Evolutionary conservation across 2,113 vertebrate genomes (phyloP).

Genomic region (Progne subis): DNA sequence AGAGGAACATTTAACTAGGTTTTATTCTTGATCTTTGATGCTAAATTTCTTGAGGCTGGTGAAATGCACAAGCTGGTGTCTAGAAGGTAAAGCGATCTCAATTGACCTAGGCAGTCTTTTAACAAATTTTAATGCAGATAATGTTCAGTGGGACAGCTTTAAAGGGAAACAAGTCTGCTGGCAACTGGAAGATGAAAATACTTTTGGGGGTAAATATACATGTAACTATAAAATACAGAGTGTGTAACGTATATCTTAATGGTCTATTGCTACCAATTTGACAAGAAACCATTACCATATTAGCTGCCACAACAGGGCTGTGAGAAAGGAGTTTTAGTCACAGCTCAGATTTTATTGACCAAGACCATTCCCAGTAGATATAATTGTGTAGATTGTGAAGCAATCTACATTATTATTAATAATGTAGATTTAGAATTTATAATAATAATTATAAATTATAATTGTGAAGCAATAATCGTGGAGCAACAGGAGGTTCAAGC

Average conservation of each 20-base stretch:
- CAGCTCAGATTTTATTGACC: background rate
- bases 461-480: background rate
- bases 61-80: background rate
- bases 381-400: too few relatives aligned
- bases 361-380: background rate
- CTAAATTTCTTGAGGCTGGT: background rate
- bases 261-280: background rate
- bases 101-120: background rate
- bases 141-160: background rate
- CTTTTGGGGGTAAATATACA: background rate
- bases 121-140: background rate
- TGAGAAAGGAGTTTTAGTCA: background rate
- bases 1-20: background rate
- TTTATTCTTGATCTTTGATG: background rate
- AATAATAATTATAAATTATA: background rate
- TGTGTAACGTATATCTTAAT: background rate
- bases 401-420: too few relatives aligned
- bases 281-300: background rate
- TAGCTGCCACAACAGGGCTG: background rate
- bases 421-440: too few relatives aligned
- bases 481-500: background rate
- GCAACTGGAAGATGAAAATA: background rate
- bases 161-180: background rate
- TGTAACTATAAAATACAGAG: background rate
- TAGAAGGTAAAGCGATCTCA: background rate